Evolutionary conservation across 2,797 vertebrate species (phyloP).

Genomic region (Phoebastria nigripes): DNA sequence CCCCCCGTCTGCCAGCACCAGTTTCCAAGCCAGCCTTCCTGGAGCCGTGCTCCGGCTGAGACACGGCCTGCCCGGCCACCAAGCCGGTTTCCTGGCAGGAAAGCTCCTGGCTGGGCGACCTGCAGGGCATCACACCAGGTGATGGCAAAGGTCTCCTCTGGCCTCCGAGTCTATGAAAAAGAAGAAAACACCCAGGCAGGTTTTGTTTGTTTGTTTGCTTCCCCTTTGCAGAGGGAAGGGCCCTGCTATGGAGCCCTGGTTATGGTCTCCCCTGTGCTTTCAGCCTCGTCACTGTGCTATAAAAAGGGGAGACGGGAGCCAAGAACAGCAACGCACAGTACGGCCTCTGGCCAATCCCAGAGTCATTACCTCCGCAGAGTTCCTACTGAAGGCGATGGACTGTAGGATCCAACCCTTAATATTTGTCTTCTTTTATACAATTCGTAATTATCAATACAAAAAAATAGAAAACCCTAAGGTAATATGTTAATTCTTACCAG

Average conservation of each 20-base stretch:
- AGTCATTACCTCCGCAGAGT: neutral
- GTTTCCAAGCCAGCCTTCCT: neutral
- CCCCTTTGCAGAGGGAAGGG: neutral
- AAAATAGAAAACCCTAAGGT: constrained; percentile 54
- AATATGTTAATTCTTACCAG: constrained; percentile 75
- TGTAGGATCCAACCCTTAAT: constrained; percentile 34
- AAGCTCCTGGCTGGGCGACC: neutral
- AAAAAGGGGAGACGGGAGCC: constrained; percentile 1
- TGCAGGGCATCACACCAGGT: neutral
- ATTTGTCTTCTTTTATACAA: constrained; percentile 64
- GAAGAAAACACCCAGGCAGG: neutral
- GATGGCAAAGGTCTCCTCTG: neutral
- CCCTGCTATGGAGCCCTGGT: neutral
- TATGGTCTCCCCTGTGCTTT: neutral
- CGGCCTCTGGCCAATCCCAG: neutral
- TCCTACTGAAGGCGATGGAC: neutral
- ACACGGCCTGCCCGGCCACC: accelerated
- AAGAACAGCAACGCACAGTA: constrained; percentile 30
- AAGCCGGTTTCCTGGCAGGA: neutral
- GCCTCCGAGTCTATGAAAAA: neutral
- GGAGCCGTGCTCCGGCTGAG: neutral
- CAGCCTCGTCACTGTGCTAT: constrained; percentile 11
- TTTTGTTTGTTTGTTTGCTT: constrained; percentile 18
- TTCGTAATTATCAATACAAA: constrained; percentile 68
- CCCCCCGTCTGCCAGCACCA: neutral